Evolutionary conservation across 2,113 vertebrate species (phyloP).

Genomic region (Manacus vitellinus): DNA sequence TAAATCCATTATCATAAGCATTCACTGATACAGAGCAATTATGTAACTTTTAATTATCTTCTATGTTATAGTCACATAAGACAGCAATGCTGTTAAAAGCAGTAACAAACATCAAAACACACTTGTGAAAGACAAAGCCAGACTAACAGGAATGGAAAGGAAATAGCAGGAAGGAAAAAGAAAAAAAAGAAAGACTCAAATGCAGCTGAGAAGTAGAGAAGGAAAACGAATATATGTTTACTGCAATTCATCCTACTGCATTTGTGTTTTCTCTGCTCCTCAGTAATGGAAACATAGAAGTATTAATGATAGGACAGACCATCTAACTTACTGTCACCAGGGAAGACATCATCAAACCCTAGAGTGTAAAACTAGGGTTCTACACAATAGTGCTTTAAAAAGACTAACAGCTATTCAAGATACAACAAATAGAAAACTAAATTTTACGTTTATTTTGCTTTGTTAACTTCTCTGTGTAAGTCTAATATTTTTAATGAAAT

Average conservation of each 20-base stretch:
- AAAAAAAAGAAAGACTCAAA: not conserved
- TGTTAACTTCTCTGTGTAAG: not conserved
- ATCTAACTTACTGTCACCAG: not conserved
- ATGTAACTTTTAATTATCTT: not conserved
- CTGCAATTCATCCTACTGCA: not conserved
- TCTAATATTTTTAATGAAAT: not conserved
- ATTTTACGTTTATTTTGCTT: not conserved
- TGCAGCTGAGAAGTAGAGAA: not conserved
- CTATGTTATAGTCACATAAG: not conserved
- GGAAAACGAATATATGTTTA: not conserved
- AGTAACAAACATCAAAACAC: not conserved
- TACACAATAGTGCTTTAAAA: not conserved
- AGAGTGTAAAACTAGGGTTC: not conserved
- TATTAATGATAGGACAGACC: not conserved
- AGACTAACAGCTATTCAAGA: not conserved
- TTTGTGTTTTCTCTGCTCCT: not conserved
- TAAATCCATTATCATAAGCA: not conserved
- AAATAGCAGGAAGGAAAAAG: not conserved
- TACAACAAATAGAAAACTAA: not conserved
- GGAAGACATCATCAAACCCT: not conserved
- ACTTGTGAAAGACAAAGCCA: not conserved
- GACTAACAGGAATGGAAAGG: not conserved
- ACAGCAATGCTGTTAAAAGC: slow-evolving; percentile 1
- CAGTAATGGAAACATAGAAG: not conserved
- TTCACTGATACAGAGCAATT: not conserved